Percentiles rank a stretch among this genome's conserved stretches.
These are phyloP conservation scores for Galerucella pusilla DNA, from an alignment of 2,888 invertebrate species.

Conservation along the genomic window DNA sequence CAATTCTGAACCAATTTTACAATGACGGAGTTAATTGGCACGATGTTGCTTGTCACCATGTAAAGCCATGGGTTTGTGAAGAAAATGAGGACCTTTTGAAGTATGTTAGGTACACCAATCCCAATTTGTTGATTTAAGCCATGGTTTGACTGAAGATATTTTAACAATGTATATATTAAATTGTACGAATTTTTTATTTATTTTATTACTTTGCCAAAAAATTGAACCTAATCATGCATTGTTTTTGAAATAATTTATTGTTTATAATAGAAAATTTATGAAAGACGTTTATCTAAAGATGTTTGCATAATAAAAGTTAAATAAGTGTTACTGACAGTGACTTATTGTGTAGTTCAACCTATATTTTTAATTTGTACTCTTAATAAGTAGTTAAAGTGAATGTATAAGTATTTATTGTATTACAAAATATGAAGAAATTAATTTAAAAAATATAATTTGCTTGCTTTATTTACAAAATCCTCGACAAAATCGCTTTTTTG, in stretches of 20 bases:
- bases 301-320: background rate
- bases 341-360: background rate
- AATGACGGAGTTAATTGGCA: constrained; percentile 93
- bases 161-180: background rate
- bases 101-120: constrained; percentile 78
- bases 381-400: background rate
- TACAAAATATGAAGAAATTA: background rate
- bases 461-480: background rate
- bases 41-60: constrained; percentile 90
- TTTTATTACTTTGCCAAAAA: background rate
- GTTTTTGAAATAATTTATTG: too few species aligned
- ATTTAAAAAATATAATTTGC: background rate
- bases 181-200: background rate
- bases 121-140: constrained; percentile 76
- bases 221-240: background rate
- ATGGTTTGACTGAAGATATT: constrained; percentile 50
- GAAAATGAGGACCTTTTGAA: constrained; percentile 88
- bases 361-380: background rate
- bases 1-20: constrained; percentile 89
- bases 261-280: too few species aligned
- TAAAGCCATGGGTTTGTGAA: constrained; percentile 89
- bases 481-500: background rate
- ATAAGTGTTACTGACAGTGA: background rate
- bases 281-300: background rate
- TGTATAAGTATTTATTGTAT: constrained; percentile 14